phyloP scores from a whole-genome alignment of 2,113 vertebrate genomes.

The Indicator indicator region DNA sequence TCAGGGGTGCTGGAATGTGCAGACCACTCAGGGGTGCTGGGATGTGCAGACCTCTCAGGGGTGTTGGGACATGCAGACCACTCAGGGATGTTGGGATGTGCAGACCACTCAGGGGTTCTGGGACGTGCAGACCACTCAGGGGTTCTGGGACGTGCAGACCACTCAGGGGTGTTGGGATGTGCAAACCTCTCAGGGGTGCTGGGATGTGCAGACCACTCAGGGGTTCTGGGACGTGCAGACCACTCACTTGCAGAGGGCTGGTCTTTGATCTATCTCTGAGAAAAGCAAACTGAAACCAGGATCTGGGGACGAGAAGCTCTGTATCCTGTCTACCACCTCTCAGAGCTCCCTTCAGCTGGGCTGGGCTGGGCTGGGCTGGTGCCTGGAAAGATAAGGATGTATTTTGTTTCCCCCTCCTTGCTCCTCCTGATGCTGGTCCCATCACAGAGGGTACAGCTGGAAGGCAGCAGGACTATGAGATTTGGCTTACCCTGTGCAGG shows the following conservation, averaged over 20 bases:
- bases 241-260: background rate
- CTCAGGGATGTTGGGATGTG: too few relatives aligned
- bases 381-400: background rate
- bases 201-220: too few relatives aligned
- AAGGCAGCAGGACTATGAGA: background rate
- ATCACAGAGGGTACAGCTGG: accelerated
- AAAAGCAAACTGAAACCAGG: background rate
- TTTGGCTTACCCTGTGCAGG: background rate
- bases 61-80: too few relatives aligned
- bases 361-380: background rate
- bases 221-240: too few relatives aligned
- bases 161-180: too few relatives aligned
- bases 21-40: background rate
- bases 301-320: background rate
- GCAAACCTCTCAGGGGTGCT: too few relatives aligned
- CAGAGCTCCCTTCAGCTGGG: background rate
- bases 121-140: too few relatives aligned
- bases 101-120: too few relatives aligned
- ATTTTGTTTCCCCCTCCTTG: background rate
- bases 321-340: background rate
- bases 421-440: background rate
- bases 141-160: too few relatives aligned
- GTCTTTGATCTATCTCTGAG: background rate
- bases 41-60: background rate
- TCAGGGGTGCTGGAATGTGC: too few relatives aligned